phyloP scores from a whole-genome alignment of 1,140 invertebrate genomes.

The Drosophila novamexicana region DNA sequence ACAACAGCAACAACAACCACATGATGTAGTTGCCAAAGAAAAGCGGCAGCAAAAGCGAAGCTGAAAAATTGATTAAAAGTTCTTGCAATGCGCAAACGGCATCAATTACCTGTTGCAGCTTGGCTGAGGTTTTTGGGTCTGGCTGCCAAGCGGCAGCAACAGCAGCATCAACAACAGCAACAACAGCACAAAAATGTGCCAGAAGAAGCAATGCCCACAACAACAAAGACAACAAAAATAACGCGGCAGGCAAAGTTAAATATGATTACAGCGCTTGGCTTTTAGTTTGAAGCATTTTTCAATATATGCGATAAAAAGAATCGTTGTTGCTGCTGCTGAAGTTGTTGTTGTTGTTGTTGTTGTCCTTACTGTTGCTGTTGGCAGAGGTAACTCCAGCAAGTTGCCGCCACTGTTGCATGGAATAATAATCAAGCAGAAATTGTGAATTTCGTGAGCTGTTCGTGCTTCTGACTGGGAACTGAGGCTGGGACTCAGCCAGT shows the following conservation, averaged over 20 bases:
- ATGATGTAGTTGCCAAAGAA: conserved; percentile 11
- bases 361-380: conserved; percentile 18
- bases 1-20: conserved; percentile 25
- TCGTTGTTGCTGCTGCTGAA: conserved; percentile 11
- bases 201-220: conserved; percentile 3
- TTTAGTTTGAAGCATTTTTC: conserved; percentile 69
- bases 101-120: conserved; percentile 73
- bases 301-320: conserved; percentile 59
- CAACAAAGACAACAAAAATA: conserved; percentile 17
- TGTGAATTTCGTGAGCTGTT: conserved; percentile 51
- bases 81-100: conserved; percentile 72
- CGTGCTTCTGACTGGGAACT: conserved; percentile 2
- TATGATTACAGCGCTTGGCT: conserved; percentile 75
- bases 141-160: conserved; percentile 18
- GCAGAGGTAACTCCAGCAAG: not conserved
- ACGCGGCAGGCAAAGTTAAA: conserved; percentile 55
- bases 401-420: conserved; percentile 31
- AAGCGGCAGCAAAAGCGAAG: conserved; percentile 51
- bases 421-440: conserved; percentile 61
- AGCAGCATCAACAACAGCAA: conserved; percentile 19
- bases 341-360: conserved; percentile 23
- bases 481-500: not conserved
- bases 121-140: conserved; percentile 53
- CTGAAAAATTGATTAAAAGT: conserved; percentile 76
- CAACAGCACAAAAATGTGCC: conserved; percentile 19